phyloP scores from a whole-genome alignment of 2,888 invertebrate species.

The Drosophila monieri region DNA sequence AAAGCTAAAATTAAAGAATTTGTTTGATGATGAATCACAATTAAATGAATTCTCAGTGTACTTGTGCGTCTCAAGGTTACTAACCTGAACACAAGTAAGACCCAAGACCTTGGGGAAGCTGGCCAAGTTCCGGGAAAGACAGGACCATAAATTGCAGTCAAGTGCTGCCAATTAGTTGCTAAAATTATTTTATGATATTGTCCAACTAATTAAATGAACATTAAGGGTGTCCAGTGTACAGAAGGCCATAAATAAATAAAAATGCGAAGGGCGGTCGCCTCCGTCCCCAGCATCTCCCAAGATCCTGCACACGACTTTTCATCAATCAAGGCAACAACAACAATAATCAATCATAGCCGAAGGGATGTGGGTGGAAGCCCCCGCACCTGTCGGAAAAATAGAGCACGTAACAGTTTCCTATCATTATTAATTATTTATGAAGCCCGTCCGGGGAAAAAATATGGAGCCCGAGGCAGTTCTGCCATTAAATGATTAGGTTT shows the following conservation, averaged over 20 bases:
- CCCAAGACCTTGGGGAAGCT: conserved; percentile 7
- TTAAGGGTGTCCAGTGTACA: conserved; percentile 20
- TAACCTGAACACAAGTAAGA: neutral
- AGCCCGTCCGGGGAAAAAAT: conserved; percentile 1
- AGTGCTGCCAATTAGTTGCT: conserved; percentile 77
- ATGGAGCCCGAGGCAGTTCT: conserved; percentile 12
- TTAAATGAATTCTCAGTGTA: neutral
- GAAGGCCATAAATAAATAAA: conserved; percentile 20
- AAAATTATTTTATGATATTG: conserved; percentile 75
- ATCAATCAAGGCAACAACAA: conserved; percentile 65
- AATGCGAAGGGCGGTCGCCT: neutral
- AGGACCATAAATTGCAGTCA: conserved; percentile 72
- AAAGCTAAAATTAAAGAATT: too few species aligned
- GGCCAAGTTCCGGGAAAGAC: conserved; percentile 5
- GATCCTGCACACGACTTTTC: conserved; percentile 45
- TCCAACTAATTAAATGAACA: conserved; percentile 71
- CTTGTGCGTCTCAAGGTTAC: conserved; percentile 19
- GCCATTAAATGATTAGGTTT: conserved; percentile 70
- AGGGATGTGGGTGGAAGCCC: conserved; percentile 9
- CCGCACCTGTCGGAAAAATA: conserved; percentile 41
- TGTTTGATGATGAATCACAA: too few species aligned
- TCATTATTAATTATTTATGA: conserved; percentile 75
- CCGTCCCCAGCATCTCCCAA: neutral
- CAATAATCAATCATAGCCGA: conserved; percentile 67
- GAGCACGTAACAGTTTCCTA: conserved; percentile 62